These are phyloP conservation scores for Gallinago nigripennis DNA, from an alignment of 2,797 vertebrate genomes.

Conservation along the genomic window DNA sequence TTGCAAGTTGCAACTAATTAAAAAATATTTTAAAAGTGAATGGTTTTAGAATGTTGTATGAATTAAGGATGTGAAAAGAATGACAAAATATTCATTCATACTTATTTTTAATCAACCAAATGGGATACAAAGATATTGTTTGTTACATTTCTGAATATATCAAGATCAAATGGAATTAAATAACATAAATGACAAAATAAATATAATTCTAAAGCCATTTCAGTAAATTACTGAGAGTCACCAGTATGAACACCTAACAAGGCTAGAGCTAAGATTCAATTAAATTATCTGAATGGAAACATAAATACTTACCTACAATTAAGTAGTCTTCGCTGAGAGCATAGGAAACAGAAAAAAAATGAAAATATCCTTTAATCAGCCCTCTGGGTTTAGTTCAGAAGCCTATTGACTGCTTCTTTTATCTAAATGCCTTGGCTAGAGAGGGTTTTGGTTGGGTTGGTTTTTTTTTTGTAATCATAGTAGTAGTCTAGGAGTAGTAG, in stretches of 20 bases:
- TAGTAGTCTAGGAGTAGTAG: too few species aligned
- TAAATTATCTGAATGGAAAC: background rate
- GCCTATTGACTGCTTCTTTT: background rate
- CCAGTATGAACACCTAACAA: background rate
- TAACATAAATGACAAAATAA: background rate
- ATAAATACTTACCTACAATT: background rate
- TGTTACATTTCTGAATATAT: background rate
- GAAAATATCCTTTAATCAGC: background rate
- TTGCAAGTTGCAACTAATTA: constrained; percentile 73
- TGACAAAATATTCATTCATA: constrained; percentile 39
- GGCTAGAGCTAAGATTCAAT: background rate
- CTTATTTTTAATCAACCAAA: constrained; percentile 36
- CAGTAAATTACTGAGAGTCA: background rate
- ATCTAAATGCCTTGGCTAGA: background rate
- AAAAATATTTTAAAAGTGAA: constrained; percentile 64
- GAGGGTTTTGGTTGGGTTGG: fast-evolving
- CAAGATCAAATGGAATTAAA: background rate
- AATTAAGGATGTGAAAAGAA: constrained; percentile 58
- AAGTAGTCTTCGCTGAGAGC: background rate
- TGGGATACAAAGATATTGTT: background rate
- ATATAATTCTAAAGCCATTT: background rate
- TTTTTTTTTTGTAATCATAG: too few species aligned
- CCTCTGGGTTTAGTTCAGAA: background rate
- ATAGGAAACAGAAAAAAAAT: background rate
- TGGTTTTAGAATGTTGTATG: constrained; percentile 53